phyloP scores from a whole-genome alignment of 2,888 invertebrate species.

The Hypena proboscidalis region DNA sequence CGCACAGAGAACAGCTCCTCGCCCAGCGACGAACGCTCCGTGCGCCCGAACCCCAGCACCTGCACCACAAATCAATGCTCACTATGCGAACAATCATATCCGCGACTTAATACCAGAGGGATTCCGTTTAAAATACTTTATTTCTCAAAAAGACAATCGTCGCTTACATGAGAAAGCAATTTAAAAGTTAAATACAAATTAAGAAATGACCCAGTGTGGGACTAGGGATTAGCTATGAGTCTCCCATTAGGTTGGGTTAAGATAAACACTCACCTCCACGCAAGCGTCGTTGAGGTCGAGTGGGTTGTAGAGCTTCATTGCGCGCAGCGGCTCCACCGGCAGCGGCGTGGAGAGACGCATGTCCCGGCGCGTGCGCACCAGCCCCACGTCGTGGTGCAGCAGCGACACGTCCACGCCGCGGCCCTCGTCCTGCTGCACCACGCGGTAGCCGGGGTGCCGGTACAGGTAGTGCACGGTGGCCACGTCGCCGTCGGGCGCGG shows the following conservation, averaged over 20 bases:
- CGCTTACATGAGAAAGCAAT: too few relatives aligned
- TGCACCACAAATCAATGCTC: too few relatives aligned
- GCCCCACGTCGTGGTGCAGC: conserved; percentile 74
- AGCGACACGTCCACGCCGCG: conserved; percentile 64
- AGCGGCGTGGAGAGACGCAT: conserved; percentile 48
- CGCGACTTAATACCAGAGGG: too few relatives aligned
- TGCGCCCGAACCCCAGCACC: conserved; percentile 72
- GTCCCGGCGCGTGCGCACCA: conserved; percentile 60
- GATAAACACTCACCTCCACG: conserved; percentile 53
- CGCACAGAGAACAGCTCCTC: conserved; percentile 62
- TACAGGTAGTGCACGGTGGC: conserved; percentile 60
- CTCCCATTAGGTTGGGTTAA: too few relatives aligned
- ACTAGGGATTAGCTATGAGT: too few relatives aligned
- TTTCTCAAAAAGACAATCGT: too few relatives aligned
- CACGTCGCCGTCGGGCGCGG: conserved; percentile 47
- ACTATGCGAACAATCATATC: too few relatives aligned
- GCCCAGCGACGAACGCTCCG: conserved; percentile 55
- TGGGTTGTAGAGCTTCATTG: conserved; percentile 48
- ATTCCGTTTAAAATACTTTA: too few relatives aligned
- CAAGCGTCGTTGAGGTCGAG: conserved; percentile 45
- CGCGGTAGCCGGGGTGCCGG: conserved; percentile 65
- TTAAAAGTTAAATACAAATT: too few relatives aligned
- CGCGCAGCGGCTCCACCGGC: conserved; percentile 32
- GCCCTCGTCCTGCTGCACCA: conserved; percentile 60
- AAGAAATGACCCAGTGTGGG: too few relatives aligned